Evolutionary conservation across 2,888 invertebrate genomes (phyloP).

Genomic region (Hirtodrosophila alboralis): DNA sequence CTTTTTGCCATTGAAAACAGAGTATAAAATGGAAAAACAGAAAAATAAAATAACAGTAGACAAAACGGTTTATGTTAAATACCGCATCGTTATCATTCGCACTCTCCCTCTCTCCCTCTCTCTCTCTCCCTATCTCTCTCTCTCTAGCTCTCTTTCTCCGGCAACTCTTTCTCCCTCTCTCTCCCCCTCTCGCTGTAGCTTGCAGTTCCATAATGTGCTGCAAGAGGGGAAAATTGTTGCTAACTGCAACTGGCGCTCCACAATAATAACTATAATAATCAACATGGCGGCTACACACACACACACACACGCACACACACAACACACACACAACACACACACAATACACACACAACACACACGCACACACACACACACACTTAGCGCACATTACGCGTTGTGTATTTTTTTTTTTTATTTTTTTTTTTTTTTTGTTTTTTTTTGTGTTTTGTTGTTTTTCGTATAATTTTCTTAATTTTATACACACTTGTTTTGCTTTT

Average conservation of each 20-base stretch:
- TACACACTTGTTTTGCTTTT: constrained; percentile 65
- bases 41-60: constrained; percentile 1
- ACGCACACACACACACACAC: constrained; percentile 17
- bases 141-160: background rate
- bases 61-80: constrained; percentile 51
- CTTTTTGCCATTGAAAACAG: no score
- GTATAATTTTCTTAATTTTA: constrained; percentile 73
- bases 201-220: constrained; percentile 8
- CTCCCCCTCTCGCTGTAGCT: constrained; percentile 19
- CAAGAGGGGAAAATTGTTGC: constrained; percentile 31
- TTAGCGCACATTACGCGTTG: constrained; percentile 18
- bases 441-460: constrained; percentile 31
- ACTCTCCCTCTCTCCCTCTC: background rate
- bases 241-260: constrained; percentile 51
- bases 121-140: no score
- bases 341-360: constrained; percentile 33
- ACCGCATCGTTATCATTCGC: constrained; percentile 52
- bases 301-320: constrained; percentile 25
- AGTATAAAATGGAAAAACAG: no score
- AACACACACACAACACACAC: constrained; percentile 21
- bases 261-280: constrained; percentile 75
- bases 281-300: constrained; percentile 53
- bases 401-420: constrained; percentile 29
- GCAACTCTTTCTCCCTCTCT: no score
- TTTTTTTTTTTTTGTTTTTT: constrained; percentile 63